Evolutionary conservation across 2,888 invertebrate species (phyloP).

Genomic region (Sacculina carcini): DNA sequence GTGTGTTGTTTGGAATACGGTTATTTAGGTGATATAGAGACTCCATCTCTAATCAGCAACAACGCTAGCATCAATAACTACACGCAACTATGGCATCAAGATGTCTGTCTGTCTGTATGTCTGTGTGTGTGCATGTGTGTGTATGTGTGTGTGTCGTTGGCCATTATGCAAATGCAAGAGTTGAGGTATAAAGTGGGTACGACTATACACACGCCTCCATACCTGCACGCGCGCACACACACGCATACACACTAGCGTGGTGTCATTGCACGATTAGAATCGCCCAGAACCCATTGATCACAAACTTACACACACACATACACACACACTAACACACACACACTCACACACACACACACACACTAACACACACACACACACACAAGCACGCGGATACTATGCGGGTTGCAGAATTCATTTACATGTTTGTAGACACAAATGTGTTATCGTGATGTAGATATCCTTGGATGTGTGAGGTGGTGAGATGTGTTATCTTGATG

Average conservation of each 20-base stretch:
- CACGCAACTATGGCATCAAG: too few species aligned
- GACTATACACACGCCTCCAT: neutral
- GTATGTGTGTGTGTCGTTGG: neutral
- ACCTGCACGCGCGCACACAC: too few species aligned
- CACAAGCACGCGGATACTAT: neutral
- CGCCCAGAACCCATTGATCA: too few species aligned
- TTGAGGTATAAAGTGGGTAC: neutral
- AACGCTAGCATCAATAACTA: too few species aligned
- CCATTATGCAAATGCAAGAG: neutral
- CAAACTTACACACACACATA: neutral
- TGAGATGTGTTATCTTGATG: too few species aligned
- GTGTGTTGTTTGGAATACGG: neutral
- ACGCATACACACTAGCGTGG: neutral
- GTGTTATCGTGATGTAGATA: conserved; percentile 3
- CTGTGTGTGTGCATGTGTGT: conserved; percentile 1
- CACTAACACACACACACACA: too few species aligned
- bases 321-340: too few species aligned
- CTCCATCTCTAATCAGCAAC: neutral
- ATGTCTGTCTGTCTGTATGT: neutral
- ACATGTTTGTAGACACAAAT: conserved; percentile 1
- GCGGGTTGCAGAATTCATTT: too few species aligned
- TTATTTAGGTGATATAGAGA: neutral
- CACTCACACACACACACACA: too few species aligned
- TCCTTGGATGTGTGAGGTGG: too few species aligned
- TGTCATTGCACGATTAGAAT: too few species aligned